Percentiles rank a stretch among this genome's conserved stretches.
These are phyloP conservation scores for Mellivora capensis DNA, from an alignment of 2,113 vertebrate species.

Conservation along the genomic window DNA sequence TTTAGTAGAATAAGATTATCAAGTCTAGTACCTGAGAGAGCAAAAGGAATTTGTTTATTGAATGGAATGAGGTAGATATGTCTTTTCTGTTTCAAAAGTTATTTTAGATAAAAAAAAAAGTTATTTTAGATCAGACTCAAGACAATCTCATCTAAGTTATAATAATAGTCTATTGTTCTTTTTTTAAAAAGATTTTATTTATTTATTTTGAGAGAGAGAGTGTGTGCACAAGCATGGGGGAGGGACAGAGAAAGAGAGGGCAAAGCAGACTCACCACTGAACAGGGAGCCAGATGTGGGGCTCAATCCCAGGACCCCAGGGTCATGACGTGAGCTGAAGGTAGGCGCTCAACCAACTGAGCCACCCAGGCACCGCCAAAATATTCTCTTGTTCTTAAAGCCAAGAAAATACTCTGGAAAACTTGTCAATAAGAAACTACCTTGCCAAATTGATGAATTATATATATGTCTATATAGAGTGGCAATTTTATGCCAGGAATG, in stretches of 20 bases:
- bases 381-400: background rate
- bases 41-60: background rate
- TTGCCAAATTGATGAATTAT: slow-evolving; percentile 18
- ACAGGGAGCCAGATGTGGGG: too few species aligned
- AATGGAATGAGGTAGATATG: background rate
- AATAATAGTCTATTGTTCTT: background rate
- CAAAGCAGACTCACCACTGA: too few species aligned
- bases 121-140: background rate
- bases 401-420: background rate
- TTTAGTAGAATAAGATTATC: background rate
- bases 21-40: background rate
- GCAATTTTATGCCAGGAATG: background rate
- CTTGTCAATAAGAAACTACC: background rate
- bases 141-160: slow-evolving; percentile 19
- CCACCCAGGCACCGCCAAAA: background rate
- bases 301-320: too few species aligned
- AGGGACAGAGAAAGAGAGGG: too few species aligned
- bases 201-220: too few species aligned
- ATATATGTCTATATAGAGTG: background rate
- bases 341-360: too few species aligned
- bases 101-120: background rate
- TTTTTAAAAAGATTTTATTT: too few species aligned
- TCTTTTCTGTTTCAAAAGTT: slow-evolving; percentile 20
- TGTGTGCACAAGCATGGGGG: too few species aligned
- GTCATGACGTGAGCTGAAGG: too few species aligned